Conservation (phyloP, 1,140 invertebrate genomes). For the Oreohelix idahoensis region DNA sequence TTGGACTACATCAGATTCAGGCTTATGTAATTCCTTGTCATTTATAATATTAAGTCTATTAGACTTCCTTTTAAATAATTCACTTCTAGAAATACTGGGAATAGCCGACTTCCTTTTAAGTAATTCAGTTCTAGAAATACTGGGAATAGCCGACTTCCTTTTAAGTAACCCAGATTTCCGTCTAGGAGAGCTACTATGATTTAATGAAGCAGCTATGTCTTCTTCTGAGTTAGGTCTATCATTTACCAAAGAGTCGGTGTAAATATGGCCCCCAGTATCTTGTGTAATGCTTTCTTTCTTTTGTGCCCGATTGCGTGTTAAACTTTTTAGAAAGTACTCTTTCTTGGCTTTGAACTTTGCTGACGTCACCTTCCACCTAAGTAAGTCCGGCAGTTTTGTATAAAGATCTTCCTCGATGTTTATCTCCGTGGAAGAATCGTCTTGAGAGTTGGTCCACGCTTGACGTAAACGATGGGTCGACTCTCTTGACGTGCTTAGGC, state of each 20-base stretch:
- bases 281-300: too few relatives aligned
- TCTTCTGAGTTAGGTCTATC: not conserved
- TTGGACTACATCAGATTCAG: too few relatives aligned
- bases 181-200: not conserved
- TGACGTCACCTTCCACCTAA: not conserved
- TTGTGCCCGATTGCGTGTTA: not conserved
- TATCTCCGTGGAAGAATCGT: not conserved
- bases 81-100: too few relatives aligned
- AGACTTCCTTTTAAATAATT: too few relatives aligned
- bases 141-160: not conserved
- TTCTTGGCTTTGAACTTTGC: too few relatives aligned
- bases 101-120: not conserved
- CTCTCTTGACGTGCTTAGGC: not conserved
- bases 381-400: not conserved
- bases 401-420: not conserved
- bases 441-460: not conserved
- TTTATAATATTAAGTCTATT: not conserved
- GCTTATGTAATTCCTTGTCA: too few relatives aligned
- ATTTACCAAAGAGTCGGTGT: not conserved
- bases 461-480: not conserved
- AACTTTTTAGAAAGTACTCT: too few relatives aligned
- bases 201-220: not conserved
- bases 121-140: not conserved
- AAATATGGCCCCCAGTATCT: too few relatives aligned
- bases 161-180: not conserved